Evolutionary conservation across 2,113 vertebrate species (phyloP).

Genomic region (Tenebrosternarchus preto): DNA sequence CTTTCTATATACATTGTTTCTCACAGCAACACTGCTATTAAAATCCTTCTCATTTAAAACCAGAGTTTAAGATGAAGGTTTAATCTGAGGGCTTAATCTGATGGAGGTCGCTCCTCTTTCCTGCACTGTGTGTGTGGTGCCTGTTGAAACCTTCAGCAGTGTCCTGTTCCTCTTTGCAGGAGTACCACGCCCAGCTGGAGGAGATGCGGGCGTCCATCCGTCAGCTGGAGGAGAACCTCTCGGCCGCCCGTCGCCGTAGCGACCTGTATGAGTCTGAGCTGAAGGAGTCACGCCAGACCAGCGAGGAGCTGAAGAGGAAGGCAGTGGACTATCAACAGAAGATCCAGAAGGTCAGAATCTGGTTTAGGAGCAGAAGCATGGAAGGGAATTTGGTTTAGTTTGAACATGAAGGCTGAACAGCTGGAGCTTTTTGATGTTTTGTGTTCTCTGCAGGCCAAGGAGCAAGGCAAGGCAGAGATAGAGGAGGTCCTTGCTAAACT

Average conservation of each 20-base stretch:
- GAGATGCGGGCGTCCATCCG: constrained; percentile 96
- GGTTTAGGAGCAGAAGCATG: not conserved
- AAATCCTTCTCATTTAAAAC: no score
- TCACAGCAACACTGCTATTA: no score
- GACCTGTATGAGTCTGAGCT: constrained; percentile 95
- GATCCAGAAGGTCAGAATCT: constrained; percentile 96
- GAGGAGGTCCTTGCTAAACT: constrained; percentile 86
- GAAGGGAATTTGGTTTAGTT: not conserved
- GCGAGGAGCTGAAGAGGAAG: constrained; percentile 95
- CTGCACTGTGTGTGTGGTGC: constrained; percentile 7
- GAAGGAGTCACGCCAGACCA: constrained; percentile 88
- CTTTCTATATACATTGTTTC: no score
- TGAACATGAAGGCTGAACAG: no score
- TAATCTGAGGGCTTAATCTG: no score
- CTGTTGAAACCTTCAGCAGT: not conserved
- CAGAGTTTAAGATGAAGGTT: no score
- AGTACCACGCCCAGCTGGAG: constrained; percentile 96
- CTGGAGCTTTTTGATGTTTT: no score
- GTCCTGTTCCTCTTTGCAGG: constrained; percentile 69
- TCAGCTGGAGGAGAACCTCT: constrained; percentile 96
- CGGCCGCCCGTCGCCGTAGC: constrained; percentile 91
- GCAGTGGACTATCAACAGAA: constrained; percentile 90
- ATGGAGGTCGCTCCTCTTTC: not conserved
- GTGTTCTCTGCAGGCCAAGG: constrained; percentile 81
- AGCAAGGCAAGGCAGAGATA: constrained; percentile 90